Base-by-base conservation (phyloP, 1,140 invertebrate genomes). In the Cherax quadricarinatus region DNA sequence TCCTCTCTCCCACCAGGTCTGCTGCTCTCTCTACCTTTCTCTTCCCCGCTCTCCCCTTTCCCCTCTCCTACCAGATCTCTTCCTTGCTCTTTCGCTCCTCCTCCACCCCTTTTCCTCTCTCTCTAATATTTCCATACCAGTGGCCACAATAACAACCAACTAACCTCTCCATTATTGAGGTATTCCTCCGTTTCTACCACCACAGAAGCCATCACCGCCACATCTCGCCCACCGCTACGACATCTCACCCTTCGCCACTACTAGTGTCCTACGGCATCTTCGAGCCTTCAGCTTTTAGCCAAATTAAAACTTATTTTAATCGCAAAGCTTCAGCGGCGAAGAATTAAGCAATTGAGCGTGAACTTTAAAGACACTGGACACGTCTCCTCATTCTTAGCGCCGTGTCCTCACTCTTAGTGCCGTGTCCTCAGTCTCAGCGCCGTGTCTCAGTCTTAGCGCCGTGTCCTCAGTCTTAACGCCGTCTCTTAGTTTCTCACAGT, bases 231-330 rank as follows among this genome's bases (percentile, higher is more conserved):
- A 57, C 53, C 53, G 30, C 53, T 3, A 7, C 53, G 53, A 57
- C 53, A 0, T 57, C 53, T 14, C 53, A 57, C 14, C 53, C 53
- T 2, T 3, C 53, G 1, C 48, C 66, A 53, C 82, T 41, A 62
- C n/a, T n/a, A n/a, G n/a, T 83, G n/a, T 51, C 83, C 9, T 6
- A 62, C 82, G 73, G 49, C 18, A 51, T 78, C 60, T 62, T 82
- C 60, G 83, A 41, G 82, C 80, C 73, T 86, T 81, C 49, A 86
- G 89, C 89, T 91, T 84, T 91, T 91, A 91, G 89, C 89, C 83
- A 86, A 91, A 86, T 91, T 91, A 91, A 91, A 91, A 91, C 73
- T 91, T 91, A 91, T 91, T 84, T 91, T 91, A 91, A 91, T 91
- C 84, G 86, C 89, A 84, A 79, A 86, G 83, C 89, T 80, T 86